phyloP scores from a whole-genome alignment of 1,140 invertebrate species.

The Drosophila murphyi region DNA sequence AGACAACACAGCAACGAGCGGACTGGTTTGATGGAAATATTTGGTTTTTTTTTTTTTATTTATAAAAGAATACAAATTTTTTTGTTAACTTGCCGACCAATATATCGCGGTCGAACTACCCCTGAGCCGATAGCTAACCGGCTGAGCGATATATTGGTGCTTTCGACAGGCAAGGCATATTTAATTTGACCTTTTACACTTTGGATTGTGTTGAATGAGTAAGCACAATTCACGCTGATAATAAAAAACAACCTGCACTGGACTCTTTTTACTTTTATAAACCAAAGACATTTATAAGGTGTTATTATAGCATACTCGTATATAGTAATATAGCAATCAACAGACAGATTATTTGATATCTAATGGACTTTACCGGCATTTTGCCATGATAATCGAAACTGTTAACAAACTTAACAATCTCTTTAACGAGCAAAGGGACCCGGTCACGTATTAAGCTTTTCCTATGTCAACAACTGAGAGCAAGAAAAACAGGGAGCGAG shows the following conservation, averaged over 20 bases:
- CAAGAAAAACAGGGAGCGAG: background rate
- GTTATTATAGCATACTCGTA: slow-evolving; percentile 23
- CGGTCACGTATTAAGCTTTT: slow-evolving; percentile 7
- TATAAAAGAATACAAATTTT: too few species aligned
- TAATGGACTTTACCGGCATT: slow-evolving; percentile 34
- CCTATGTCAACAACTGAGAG: slow-evolving; percentile 1
- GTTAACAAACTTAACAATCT: background rate
- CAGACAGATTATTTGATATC: slow-evolving; percentile 21
- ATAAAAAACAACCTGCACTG: background rate
- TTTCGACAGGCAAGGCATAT: too few species aligned
- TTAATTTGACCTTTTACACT: slow-evolving; percentile 17
- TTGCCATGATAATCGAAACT: background rate
- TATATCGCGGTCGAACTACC: too few species aligned
- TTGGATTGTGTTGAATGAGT: slow-evolving; percentile 18
- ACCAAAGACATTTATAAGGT: background rate
- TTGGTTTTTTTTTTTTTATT: too few species aligned
- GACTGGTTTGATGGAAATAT: too few species aligned
- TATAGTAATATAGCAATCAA: slow-evolving; percentile 3
- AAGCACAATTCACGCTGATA: slow-evolving; percentile 24
- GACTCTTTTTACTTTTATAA: slow-evolving; percentile 7
- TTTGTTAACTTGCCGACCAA: too few species aligned
- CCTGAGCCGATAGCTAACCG: too few species aligned
- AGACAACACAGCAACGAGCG: too few species aligned
- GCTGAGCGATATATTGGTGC: too few species aligned
- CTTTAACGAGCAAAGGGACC: background rate